A percentile compares a stretch with the other conserved stretches of the same genome.
These are phyloP conservation scores for Scaptomyza polygonia DNA, from an alignment of 2,888 invertebrate genomes.

Conservation along the genomic window DNA sequence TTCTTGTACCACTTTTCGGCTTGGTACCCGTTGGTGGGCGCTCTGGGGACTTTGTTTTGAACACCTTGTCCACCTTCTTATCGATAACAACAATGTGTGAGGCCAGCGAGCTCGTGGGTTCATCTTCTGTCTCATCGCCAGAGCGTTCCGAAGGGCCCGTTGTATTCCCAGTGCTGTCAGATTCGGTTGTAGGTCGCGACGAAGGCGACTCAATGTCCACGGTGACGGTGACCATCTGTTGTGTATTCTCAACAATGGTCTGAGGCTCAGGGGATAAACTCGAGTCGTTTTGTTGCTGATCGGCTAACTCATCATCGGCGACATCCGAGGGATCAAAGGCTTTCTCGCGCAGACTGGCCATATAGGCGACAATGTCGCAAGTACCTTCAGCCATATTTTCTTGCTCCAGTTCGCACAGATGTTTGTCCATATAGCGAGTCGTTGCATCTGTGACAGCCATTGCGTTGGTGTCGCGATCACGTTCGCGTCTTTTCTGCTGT, in stretches of 20 bases:
- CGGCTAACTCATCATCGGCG: constrained; percentile 67
- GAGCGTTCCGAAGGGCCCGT: constrained; percentile 83
- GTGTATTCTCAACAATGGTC: constrained; percentile 83
- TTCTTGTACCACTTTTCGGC: constrained; percentile 65
- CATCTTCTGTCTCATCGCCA: constrained; percentile 82
- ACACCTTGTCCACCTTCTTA: constrained; percentile 84
- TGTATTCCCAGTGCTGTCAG: constrained; percentile 81
- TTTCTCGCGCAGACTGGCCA: constrained; percentile 84
- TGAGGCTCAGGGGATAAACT: constrained; percentile 84
- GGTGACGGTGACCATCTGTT: constrained; percentile 79
- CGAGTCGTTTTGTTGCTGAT: constrained; percentile 83
- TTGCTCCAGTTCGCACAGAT: constrained; percentile 83
- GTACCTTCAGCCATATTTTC: constrained; percentile 82
- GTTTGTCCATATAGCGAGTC: constrained; percentile 83
- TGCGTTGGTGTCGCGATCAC: constrained; percentile 49
- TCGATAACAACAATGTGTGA: constrained; percentile 82
- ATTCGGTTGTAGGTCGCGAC: constrained; percentile 79
- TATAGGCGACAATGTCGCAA: constrained; percentile 84
- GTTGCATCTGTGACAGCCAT: constrained; percentile 61
- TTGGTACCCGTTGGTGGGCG: constrained; percentile 54
- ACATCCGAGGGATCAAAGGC: constrained; percentile 81
- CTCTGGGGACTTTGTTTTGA: constrained; percentile 82
- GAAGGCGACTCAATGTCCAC: constrained; percentile 83
- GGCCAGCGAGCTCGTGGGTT: constrained; percentile 52
- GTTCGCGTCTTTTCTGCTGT: constrained; percentile 52